phyloP scores from a whole-genome alignment of 2,113 vertebrate genomes.

The Ageneiosus marmoratus region DNA sequence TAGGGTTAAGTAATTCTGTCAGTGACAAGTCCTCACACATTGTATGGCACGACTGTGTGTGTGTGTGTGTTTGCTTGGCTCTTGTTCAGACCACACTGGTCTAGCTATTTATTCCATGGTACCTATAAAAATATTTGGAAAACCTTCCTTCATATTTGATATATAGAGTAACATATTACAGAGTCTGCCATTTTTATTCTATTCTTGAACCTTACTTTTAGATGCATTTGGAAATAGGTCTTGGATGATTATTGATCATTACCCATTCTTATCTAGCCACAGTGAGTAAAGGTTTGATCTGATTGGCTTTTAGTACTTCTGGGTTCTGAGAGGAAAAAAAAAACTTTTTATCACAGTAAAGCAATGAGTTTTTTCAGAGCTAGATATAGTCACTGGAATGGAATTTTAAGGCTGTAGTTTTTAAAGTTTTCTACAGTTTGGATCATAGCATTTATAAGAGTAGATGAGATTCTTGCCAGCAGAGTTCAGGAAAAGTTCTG shows the following conservation, averaged over 20 bases:
- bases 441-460: background rate
- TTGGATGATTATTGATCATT: background rate
- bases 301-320: background rate
- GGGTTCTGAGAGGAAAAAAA: background rate
- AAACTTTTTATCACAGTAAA: background rate
- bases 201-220: background rate
- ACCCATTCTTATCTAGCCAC: background rate
- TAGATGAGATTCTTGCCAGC: background rate
- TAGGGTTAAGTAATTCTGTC: too few species aligned
- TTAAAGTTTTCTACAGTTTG: background rate
- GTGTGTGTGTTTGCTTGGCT: background rate
- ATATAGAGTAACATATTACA: background rate
- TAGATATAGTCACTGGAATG: background rate
- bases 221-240: background rate
- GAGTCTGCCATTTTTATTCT: background rate
- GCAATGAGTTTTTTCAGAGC: background rate
- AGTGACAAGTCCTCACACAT: too few species aligned
- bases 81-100: conserved; percentile 39
- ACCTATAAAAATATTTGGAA: conserved; percentile 1
- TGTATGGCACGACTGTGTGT: background rate
- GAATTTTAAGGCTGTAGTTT: background rate
- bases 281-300: background rate
- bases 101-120: conserved; percentile 18
- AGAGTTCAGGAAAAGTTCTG: background rate
- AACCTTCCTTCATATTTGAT: background rate